A percentile compares a stretch with the other conserved stretches of the same genome.
These are phyloP conservation scores for Tachyglossus aculeatus DNA, from an alignment of 2,797 vertebrate species.

Conservation along the genomic window DNA sequence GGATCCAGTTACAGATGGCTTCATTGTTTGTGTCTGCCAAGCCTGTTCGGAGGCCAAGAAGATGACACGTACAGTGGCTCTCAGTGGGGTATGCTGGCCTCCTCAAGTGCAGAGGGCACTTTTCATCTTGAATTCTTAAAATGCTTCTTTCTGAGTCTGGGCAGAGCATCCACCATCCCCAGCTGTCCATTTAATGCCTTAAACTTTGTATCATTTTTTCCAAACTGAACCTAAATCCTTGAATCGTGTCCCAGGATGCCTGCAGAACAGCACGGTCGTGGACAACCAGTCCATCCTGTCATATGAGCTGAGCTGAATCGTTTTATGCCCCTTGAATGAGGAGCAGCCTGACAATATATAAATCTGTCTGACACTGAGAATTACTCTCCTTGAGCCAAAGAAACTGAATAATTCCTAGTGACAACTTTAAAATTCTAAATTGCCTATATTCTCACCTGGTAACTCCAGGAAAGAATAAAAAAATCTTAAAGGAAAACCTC, in stretches of 20 bases:
- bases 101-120: constrained; percentile 41
- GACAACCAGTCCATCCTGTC: constrained; percentile 50
- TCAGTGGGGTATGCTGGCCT: constrained; percentile 41
- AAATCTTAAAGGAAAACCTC: neutral
- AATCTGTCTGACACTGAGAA: constrained; percentile 39
- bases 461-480: too few species aligned
- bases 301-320: constrained; percentile 55
- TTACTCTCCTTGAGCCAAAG: constrained; percentile 37
- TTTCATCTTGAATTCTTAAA: constrained; percentile 31
- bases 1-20: constrained; percentile 48
- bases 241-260: constrained; percentile 47
- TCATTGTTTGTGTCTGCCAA: constrained; percentile 21
- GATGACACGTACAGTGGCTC: constrained; percentile 25
- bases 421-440: constrained; percentile 41
- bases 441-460: neutral
- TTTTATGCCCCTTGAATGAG: constrained; percentile 59
- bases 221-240: constrained; percentile 46
- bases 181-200: neutral
- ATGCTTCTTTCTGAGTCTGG: constrained; percentile 26
- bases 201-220: constrained; percentile 43
- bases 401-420: constrained; percentile 27
- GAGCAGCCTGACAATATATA: constrained; percentile 48
- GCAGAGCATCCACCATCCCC: constrained; percentile 16
- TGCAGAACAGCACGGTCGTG: constrained; percentile 49
- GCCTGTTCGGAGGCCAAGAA: constrained; percentile 38